Conservation (phyloP, 2,797 vertebrate species). For the Coranthus polyacanthus region DNA sequence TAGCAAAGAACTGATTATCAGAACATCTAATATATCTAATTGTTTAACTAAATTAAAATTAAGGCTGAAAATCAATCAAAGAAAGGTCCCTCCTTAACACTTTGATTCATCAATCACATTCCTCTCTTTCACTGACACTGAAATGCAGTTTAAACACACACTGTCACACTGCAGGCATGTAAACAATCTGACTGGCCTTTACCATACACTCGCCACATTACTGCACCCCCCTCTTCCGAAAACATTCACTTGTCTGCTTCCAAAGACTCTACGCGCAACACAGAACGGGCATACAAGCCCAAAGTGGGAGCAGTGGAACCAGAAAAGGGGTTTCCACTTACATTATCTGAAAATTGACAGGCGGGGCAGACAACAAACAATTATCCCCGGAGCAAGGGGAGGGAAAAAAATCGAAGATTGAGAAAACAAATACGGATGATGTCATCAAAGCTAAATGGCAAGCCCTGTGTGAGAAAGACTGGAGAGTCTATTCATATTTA, state of each 20-base stretch:
- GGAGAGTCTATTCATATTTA: conserved; percentile 79
- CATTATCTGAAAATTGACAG: conserved; percentile 83
- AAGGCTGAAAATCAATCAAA: neutral
- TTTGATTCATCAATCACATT: conserved; percentile 10
- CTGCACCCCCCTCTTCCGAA: conserved; percentile 33
- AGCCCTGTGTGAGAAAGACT: conserved; percentile 73
- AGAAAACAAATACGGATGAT: conserved; percentile 79
- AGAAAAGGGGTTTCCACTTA: conserved; percentile 63
- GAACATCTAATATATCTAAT: too few species aligned
- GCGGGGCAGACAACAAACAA: conserved; percentile 84
- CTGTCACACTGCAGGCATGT: conserved; percentile 25
- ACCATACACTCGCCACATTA: conserved; percentile 44
- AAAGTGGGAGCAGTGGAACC: conserved; percentile 19
- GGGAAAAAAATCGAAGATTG: conserved; percentile 73
- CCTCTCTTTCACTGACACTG: conserved; percentile 3
- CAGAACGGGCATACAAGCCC: neutral
- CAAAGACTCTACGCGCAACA: conserved; percentile 1
- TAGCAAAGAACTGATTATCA: too few species aligned
- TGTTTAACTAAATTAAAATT: neutral
- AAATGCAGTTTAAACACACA: conserved; percentile 24
- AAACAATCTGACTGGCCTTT: conserved; percentile 45
- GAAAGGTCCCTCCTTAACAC: conserved; percentile 1
- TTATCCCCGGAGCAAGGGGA: conserved; percentile 59
- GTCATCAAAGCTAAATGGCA: conserved; percentile 81
- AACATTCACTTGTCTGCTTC: too few species aligned